Percentiles rank a stretch among this genome's conserved stretches.
Conservation (phyloP, 2,113 vertebrate species). For the Cynopterus brachyotis region DNA sequence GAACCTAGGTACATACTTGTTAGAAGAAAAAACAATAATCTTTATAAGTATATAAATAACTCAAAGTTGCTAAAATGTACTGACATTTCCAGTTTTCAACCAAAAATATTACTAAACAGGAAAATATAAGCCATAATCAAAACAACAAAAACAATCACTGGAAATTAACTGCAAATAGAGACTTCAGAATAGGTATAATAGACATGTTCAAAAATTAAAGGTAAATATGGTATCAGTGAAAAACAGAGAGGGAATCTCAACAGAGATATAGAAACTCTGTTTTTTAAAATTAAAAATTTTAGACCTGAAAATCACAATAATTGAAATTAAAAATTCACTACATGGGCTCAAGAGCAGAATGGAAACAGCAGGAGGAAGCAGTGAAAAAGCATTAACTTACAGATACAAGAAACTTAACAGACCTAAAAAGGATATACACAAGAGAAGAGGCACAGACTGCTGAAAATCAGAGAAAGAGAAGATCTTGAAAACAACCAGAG, state of each 20-base stretch:
- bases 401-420: neutral
- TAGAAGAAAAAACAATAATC: neutral
- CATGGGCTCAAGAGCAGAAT: neutral
- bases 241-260: neutral
- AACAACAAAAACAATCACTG: neutral
- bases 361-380: neutral
- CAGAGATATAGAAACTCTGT: neutral
- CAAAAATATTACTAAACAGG: neutral
- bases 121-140: neutral
- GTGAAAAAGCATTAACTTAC: neutral
- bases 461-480: neutral
- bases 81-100: neutral
- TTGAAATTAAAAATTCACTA: neutral
- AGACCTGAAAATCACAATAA: neutral
- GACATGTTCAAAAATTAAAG: slow-evolving; percentile 4
- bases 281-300: slow-evolving; percentile 16
- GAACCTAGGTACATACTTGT: neutral
- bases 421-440: neutral
- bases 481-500: neutral
- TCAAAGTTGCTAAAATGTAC: neutral
- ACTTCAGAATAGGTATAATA: neutral
- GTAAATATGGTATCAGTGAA: neutral
- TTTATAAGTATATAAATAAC: neutral
- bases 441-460: neutral
- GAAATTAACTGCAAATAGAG: neutral